Evolutionary conservation across 2,113 vertebrate genomes (phyloP).

Genomic region (Pseudopipra pipra): DNA sequence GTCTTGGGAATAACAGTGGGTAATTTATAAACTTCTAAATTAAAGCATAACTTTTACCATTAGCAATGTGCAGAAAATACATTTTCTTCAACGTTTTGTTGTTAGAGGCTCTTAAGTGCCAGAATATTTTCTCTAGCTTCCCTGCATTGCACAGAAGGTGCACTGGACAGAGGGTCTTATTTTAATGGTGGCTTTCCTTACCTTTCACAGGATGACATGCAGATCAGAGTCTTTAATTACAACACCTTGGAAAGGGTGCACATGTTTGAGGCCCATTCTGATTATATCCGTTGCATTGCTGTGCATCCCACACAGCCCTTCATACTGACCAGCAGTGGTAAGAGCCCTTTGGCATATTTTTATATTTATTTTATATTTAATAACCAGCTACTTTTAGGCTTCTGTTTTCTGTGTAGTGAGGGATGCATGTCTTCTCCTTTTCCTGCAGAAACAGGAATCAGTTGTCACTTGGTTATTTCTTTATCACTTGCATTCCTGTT

Average conservation of each 20-base stretch:
- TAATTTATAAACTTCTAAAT: neutral
- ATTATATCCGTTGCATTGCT: conserved; percentile 98
- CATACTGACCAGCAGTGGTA: conserved; percentile 98
- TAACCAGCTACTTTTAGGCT: neutral
- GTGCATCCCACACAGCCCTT: conserved; percentile 98
- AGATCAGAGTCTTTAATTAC: conserved; percentile 98
- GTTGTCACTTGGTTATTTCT: neutral
- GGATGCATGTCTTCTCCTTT: neutral
- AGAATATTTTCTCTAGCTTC: neutral
- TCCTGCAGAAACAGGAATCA: neutral
- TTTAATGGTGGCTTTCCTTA: neutral
- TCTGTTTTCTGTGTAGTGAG: neutral
- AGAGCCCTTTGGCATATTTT: neutral
- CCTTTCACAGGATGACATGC: conserved; percentile 92
- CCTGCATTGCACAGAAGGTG: neutral
- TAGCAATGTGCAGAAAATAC: neutral
- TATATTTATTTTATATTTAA: neutral
- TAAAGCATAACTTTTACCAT: neutral
- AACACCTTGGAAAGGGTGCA: conserved; percentile 97
- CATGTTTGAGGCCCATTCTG: conserved; percentile 98
- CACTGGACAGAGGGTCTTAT: neutral
- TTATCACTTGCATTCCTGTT: neutral
- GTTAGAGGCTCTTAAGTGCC: neutral
- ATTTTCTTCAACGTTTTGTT: neutral
- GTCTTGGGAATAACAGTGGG: neutral